Percentiles rank a stretch among this genome's conserved stretches.
Evolutionary conservation across 2,888 invertebrate species (phyloP).

Genomic region (Pachliopta kotzebuea): DNA sequence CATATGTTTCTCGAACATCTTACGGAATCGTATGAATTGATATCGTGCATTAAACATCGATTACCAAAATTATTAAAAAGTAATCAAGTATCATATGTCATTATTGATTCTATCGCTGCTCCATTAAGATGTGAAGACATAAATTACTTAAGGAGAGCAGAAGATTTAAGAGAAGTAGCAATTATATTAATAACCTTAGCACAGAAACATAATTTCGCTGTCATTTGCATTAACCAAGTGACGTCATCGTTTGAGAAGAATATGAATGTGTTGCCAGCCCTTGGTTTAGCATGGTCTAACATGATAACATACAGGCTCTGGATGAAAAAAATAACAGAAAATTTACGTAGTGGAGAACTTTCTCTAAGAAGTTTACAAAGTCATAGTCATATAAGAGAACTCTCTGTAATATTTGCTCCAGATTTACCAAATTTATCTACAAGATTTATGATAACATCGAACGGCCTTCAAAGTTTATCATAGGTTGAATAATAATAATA

Average conservation of each 20-base stretch:
- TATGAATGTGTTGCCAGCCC: constrained; percentile 54
- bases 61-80: constrained; percentile 56
- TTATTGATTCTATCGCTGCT: constrained; percentile 72
- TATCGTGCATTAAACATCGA: constrained; percentile 59
- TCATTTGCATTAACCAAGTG: constrained; percentile 72
- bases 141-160: constrained; percentile 68
- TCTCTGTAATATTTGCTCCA: constrained; percentile 56
- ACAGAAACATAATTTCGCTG: constrained; percentile 54
- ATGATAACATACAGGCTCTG: constrained; percentile 61
- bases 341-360: constrained; percentile 24
- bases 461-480: constrained; percentile 44
- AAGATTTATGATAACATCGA: constrained; percentile 51
- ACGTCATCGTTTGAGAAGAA: constrained; percentile 53
- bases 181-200: constrained; percentile 51
- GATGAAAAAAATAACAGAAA: constrained; percentile 42
- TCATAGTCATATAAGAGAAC: constrained; percentile 47
- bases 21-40: constrained; percentile 61
- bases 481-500: constrained; percentile 1
- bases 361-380: constrained; percentile 27
- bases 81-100: constrained; percentile 49
- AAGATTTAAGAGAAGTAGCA: constrained; percentile 67
- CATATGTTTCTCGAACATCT: constrained; percentile 68
- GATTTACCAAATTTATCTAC: constrained; percentile 49
- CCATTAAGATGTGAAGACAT: constrained; percentile 65
- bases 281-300: constrained; percentile 75